Conservation (phyloP, 2,113 vertebrate genomes). For the Poeciliopsis prolifica region DNA sequence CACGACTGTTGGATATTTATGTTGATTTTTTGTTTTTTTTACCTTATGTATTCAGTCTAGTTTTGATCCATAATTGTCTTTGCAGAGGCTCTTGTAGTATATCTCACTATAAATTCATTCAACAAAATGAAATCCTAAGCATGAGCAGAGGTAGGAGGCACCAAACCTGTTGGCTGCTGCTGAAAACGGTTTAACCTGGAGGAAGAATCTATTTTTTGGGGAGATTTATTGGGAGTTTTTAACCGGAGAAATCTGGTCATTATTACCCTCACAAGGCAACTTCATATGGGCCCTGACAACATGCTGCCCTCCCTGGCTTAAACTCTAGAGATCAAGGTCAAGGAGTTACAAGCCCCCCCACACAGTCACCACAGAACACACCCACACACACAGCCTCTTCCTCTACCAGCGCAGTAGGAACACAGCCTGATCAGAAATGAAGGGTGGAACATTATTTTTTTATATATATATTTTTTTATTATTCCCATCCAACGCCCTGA, state of each 20-base stretch:
- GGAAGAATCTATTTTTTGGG: neutral
- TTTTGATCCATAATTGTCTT: neutral
- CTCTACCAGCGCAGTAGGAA: conserved; percentile 12
- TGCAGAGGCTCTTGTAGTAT: neutral
- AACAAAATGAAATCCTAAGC: conserved; percentile 12
- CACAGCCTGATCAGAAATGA: conserved; percentile 20
- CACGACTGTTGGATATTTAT: conserved; percentile 13
- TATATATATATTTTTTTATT: no score
- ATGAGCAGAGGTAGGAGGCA: conserved; percentile 21
- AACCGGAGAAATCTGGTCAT: conserved; percentile 8
- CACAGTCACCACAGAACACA: conserved; percentile 33
- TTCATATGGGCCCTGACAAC: conserved; percentile 19
- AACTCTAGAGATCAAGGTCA: conserved; percentile 70
- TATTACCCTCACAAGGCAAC: conserved; percentile 27
- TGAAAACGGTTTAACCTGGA: neutral
- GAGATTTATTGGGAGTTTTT: neutral
- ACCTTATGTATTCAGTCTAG: neutral
- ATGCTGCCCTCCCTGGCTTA: conserved; percentile 39
- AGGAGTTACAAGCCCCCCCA: conserved; percentile 53
- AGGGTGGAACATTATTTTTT: conserved; percentile 8
- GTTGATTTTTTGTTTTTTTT: conserved; percentile 8
- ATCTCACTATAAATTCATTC: conserved; percentile 19
- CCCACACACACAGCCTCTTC: conserved; percentile 2
- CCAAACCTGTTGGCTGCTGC: neutral
- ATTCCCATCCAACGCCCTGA: conserved; percentile 14